phyloP scores from a whole-genome alignment of 2,888 invertebrate species.

The Callyntrura guangdongensis region DNA sequence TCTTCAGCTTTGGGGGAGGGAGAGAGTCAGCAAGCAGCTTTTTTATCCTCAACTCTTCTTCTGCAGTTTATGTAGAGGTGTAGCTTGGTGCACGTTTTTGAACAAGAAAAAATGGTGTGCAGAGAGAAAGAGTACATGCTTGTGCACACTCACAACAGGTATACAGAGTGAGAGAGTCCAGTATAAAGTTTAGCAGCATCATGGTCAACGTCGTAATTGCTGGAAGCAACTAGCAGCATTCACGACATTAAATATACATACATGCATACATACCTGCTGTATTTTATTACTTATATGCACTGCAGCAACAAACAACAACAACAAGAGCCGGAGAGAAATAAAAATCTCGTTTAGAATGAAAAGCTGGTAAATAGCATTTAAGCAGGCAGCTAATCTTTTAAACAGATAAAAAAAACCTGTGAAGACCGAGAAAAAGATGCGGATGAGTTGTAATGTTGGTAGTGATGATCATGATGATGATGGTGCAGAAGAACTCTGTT shows the following conservation, averaged over 20 bases:
- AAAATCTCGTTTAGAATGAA: conserved; percentile 24
- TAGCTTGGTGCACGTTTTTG: background rate
- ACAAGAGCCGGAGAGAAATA: background rate
- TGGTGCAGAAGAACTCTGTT: conserved; percentile 4
- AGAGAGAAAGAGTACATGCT: background rate
- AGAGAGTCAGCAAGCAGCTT: conserved; percentile 32
- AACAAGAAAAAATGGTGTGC: conserved; percentile 43
- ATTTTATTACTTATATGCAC: conserved; percentile 29
- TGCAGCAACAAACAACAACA: conserved; percentile 34
- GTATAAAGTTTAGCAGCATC: conserved; percentile 8
- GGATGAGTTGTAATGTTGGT: background rate
- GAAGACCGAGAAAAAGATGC: conserved; percentile 24
- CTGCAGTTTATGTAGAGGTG: background rate
- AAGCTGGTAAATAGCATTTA: conserved; percentile 75
- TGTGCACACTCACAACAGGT: background rate
- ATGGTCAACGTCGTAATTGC: conserved; percentile 69
- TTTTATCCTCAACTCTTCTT: conserved; percentile 39
- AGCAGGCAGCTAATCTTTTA: conserved; percentile 77
- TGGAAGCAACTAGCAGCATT: conserved; percentile 63
- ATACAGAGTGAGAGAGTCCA: background rate
- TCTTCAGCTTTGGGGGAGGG: background rate
- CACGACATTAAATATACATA: background rate
- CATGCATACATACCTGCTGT: conserved; percentile 5
- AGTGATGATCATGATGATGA: too few species aligned
- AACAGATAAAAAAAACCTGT: conserved; percentile 56